Evolutionary conservation across 2,888 invertebrate genomes (phyloP), one percentile per base, ranked within the genome.

Genomic region (Psylliodes chrysocephalus): DNA sequence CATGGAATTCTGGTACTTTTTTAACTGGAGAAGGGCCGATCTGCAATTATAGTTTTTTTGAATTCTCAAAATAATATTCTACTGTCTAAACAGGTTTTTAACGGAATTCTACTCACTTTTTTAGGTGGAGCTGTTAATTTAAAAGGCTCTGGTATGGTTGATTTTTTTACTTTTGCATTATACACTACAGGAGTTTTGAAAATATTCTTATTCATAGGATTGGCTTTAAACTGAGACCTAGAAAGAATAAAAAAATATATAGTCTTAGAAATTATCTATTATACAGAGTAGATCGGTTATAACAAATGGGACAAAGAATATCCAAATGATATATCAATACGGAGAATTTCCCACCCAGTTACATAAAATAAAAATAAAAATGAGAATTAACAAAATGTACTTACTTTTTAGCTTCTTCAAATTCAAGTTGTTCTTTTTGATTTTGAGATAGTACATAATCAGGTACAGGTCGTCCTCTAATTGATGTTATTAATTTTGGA

Each of bases 191-290:
- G 82, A 1, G 85, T 86, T 66, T 84, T 82, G 30, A 90, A 79
- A 1, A 90, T 85, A 64, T 85, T 86, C 69, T 84, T 85, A 54
- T 87, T 89, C 49, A 91, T 80, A 1, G 90, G 90, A 60, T 88
- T 84, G 0, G 91, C 89, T 79, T 89, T 90, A 22, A 91, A 87
- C 79, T 88, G 87, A 75, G 86, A 78, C 68, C 86, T 86, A 73
- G 22, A 78, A n/a, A n/a, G n/a, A n/a, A n/a, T n/a, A n/a, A n/a
- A n/a, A n/a, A n/a, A n/a, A n/a, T n/a, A n/a, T n/a, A n/a, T n/a
- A n/a, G n/a, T n/a, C n/a, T n/a, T n/a, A n/a, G n/a, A n/a, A n/a
- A n/a, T n/a, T n/a, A n/a, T n/a, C n/a, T n/a, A n/a, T n/a, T n/a
- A n/a, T n/a, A n/a, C n/a, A n/a, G n/a, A n/a, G n/a, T n/a, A n/a